Evolutionary conservation across 2,113 vertebrate genomes (phyloP), one percentile per base, ranked within the genome.

Genomic region (Sebastes schlegelii): DNA sequence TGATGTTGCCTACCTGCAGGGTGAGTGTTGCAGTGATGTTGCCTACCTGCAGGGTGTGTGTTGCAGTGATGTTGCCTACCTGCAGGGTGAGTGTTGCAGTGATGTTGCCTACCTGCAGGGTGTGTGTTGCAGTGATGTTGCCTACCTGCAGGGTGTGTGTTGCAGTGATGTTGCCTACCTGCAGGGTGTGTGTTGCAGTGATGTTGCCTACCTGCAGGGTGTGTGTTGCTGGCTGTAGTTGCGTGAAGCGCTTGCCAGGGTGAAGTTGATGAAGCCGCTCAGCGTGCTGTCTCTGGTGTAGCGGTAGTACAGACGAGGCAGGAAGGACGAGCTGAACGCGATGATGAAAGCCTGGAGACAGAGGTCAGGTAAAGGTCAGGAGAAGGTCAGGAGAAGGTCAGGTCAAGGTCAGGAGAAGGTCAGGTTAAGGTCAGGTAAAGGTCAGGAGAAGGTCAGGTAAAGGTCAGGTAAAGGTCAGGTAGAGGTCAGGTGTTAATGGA

Each of bases 261-360:
- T 95, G 89, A 96, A 96, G 83, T 92, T 95, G 80, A 92, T 21
- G 0, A 82, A 96, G 49, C 95, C 88, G 0, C 2, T 74, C 67
- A 96, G 88, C 6, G 92, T 77, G 34, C 49, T 67, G 26, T 87
- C n/a, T 0, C 48, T 83, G 34, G 73, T 71, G 21, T 94, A 89
- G 14, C 73, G 4, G 3, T 93, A 93, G 86, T 91, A 95, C 0
- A 82, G 43, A 0, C 82, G 79, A 3, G 95, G 95, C 80, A 96
- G 87, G 84, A 96, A 95, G 67, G 93, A 91, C 0, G 95, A 96
- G 0, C 93, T 95, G 92, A 96, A 96, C 0, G 94, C 90, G 0
- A 89, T 95, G 74, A 96, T 89, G 70, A 96, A 95, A 1, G 96
- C 95, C 95, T 95, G 64, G n/a, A 65, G 16, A n/a, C 9, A n/a